Evolutionary conservation across 2,888 invertebrate genomes (phyloP), one percentile per base, ranked within the genome.

Genomic region (Lithodes maja): DNA sequence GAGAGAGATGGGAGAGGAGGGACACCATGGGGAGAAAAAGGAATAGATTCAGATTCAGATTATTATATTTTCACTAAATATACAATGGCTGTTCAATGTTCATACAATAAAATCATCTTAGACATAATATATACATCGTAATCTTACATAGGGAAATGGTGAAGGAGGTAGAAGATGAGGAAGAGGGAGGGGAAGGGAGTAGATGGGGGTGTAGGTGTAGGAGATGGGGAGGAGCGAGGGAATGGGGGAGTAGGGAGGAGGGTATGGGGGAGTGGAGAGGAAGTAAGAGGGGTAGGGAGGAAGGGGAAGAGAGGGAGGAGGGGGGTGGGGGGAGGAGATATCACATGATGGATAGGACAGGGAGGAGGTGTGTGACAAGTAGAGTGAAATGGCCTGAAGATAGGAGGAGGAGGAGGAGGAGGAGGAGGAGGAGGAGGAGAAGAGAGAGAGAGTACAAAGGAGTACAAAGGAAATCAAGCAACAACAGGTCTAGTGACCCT

Each of bases 221-320:
- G 49, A 49, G 49, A 9, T 17, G 12, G 77, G 49, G 12, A 33
- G n/a, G 5, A 33, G n/a, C 12, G 55, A 55, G 49, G 49, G 49
- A 53, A 61, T 33, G n/a, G 68, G 49, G 68, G 49, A 49, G 55
- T 49, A 52, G 68, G 50, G 68, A 71, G n/a, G 17, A 17, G 77
- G 54, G 52, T 75, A 55, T 55, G 55, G 74, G 49, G 77, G 55
- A 54, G 55, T 75, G 33, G 77, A 53, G 55, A 49, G 55, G 33
- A 75, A 55, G 49, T 33, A 50, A 75, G 49, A 77, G 77, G 15
- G 53, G 17, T n/a, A 54, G 77, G 49, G 54, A 84, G 75, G 50
- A 17, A 17, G 79, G 15, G 79, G 79, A 9, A 78, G 78, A 7
- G 50, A 52, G 52, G 78, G 52, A 55, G 53, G 12, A 78, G 52